These are phyloP conservation scores for Peromyscus polionotus DNA, from an alignment of 2,113 vertebrate species.

Conservation along the genomic window DNA sequence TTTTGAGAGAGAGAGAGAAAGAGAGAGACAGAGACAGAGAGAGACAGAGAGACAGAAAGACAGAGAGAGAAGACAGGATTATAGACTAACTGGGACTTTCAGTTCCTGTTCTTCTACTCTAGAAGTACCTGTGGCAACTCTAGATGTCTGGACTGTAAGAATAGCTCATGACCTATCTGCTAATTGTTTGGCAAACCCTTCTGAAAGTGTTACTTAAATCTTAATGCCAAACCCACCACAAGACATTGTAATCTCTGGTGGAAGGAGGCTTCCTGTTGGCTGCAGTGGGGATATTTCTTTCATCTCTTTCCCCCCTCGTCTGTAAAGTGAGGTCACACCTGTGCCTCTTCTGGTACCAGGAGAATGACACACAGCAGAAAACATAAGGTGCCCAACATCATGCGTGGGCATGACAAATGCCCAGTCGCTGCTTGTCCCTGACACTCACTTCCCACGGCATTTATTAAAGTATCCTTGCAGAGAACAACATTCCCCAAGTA, in stretches of 20 bases:
- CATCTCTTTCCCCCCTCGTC: neutral
- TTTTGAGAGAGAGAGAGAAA: neutral
- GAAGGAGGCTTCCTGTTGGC: neutral
- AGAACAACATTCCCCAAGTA: neutral
- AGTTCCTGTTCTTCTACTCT: neutral
- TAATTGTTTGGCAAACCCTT: neutral
- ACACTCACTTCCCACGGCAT: neutral
- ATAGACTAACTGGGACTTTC: neutral
- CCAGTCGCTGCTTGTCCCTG: neutral
- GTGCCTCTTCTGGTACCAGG: neutral
- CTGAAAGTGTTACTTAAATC: slow-evolving; percentile 25
- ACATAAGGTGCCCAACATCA: neutral
- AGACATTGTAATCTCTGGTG: neutral
- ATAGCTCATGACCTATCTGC: neutral
- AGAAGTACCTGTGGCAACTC: neutral
- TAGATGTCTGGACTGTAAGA: neutral
- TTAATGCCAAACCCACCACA: neutral
- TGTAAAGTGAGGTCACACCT: neutral
- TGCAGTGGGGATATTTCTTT: neutral
- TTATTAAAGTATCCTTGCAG: neutral
- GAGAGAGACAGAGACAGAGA: neutral
- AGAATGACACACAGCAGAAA: neutral
- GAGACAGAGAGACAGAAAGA: neutral
- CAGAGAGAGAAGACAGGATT: neutral
- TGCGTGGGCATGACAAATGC: neutral